phyloP scores from a whole-genome alignment of 2,888 invertebrate species.

The Trachelus tabidus region DNA sequence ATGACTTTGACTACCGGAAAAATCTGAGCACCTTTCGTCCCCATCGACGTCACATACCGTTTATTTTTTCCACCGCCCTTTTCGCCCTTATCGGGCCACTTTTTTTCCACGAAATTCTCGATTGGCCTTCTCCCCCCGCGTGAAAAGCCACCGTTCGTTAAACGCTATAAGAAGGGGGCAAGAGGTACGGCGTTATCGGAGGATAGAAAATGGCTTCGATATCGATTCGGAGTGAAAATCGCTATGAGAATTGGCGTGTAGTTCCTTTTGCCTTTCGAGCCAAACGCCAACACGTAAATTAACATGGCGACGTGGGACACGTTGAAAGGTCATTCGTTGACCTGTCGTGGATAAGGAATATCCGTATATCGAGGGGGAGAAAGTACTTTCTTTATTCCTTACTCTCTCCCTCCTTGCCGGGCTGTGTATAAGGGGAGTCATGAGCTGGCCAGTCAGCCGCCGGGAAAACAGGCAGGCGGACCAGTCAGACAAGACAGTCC shows the following conservation, averaged over 20 bases:
- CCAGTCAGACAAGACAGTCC: too few relatives aligned
- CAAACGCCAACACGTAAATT: conserved; percentile 33
- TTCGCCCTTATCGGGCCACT: too few relatives aligned
- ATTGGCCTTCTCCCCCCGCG: too few relatives aligned
- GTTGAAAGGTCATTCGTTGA: conserved; percentile 40
- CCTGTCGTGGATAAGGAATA: not conserved
- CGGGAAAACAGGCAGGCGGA: too few relatives aligned
- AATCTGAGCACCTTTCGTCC: conserved; percentile 12
- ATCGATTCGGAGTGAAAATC: not conserved
- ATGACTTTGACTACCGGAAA: conserved; percentile 27
- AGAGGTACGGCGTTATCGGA: too few relatives aligned
- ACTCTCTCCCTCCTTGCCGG: not conserved
- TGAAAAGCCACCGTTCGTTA: too few relatives aligned
- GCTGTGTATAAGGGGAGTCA: too few relatives aligned
- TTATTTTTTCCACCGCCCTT: too few relatives aligned
- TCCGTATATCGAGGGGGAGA: not conserved
- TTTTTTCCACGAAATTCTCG: too few relatives aligned
- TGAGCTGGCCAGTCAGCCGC: too few relatives aligned
- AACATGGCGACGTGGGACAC: conserved; percentile 27
- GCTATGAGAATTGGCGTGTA: not conserved
- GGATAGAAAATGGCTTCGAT: not conserved
- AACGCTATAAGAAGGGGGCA: too few relatives aligned
- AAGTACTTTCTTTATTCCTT: conserved; percentile 9
- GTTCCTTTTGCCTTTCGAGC: not conserved
- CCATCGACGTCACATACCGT: too few relatives aligned